phyloP scores from a whole-genome alignment of 2,113 vertebrate genomes.

The Phocoena sinus region DNA sequence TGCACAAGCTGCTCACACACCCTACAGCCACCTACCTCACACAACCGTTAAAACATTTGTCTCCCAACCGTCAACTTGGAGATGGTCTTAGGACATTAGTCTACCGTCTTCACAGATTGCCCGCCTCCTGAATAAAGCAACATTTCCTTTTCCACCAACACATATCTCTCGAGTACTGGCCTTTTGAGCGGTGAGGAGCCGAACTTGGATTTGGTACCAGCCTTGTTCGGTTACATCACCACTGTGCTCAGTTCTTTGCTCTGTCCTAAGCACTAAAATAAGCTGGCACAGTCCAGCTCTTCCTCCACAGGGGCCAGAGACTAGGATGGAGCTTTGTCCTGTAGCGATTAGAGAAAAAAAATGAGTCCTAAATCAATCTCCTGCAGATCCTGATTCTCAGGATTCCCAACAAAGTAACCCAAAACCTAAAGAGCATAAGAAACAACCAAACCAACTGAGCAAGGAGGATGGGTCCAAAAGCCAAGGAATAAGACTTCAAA shows the following conservation, averaged over 20 bases:
- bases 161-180: not conserved
- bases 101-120: not conserved
- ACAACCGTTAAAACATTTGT: not conserved
- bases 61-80: not conserved
- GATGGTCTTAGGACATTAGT: not conserved
- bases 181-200: not conserved
- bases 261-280: not conserved
- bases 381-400: not conserved
- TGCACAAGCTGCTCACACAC: not conserved
- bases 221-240: not conserved
- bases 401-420: not conserved
- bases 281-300: not conserved
- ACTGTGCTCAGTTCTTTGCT: not conserved
- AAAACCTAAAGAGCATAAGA: not conserved
- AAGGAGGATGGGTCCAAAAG: not conserved
- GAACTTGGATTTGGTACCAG: not conserved
- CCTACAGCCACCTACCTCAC: not conserved
- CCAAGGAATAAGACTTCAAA: not conserved
- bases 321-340: not conserved
- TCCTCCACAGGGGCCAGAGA: not conserved
- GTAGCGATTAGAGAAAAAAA: not conserved
- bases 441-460: not conserved
- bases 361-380: not conserved
- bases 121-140: not conserved
- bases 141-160: not conserved